Evolutionary conservation across 2,797 vertebrate species (phyloP), one percentile per base, ranked within the genome.

Genomic region (Gallinago stenura): DNA sequence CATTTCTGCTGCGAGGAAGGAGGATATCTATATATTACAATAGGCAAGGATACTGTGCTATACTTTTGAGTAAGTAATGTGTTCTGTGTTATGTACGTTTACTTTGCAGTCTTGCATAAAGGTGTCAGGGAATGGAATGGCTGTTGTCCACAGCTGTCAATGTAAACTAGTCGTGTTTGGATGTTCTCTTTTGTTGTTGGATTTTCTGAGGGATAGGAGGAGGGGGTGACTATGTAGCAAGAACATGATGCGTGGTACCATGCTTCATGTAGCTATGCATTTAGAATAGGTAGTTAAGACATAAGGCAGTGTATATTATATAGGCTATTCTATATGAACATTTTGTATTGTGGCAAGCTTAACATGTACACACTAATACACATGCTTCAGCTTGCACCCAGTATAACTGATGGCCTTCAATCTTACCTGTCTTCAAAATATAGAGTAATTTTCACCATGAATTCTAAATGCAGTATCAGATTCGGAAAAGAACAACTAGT

Each of bases 401-500:
- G 0, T 46, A 2, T 26, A 64, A 39, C 14, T 37, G 30, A 13
- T 30, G 30, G 21, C 17, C 7, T 39, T 69, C 21, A 22, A 0
- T 56, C 37, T 77, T 75, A 21, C 0, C 24, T 28, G 5, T 69
- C 62, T 93, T 57, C 21, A 83, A 61, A 71, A 56, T 37, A 4
- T 16, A 30, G 12, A 41, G 5, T 65, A 50, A 50, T 37, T 76
- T 84, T 21, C 3, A 1, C 31, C 6, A 5, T 10, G 7, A 65
- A 31, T 57, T 87, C 17, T 76, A 51, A 81, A 72, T 12, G 26
- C 15, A 88, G 20, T 12, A 31, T 79, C 58, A 37, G 8, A 39
- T 31, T 83, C 5, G 30, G 64, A 53, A 51, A 65, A 69, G 31
- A 16, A 43, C 43, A 17, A 43, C 7, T 17, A 43, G 43, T 50